These are phyloP conservation scores for Clarias laeviceps DNA, from an alignment of 2,797 vertebrate genomes.

Conservation along the genomic window DNA sequence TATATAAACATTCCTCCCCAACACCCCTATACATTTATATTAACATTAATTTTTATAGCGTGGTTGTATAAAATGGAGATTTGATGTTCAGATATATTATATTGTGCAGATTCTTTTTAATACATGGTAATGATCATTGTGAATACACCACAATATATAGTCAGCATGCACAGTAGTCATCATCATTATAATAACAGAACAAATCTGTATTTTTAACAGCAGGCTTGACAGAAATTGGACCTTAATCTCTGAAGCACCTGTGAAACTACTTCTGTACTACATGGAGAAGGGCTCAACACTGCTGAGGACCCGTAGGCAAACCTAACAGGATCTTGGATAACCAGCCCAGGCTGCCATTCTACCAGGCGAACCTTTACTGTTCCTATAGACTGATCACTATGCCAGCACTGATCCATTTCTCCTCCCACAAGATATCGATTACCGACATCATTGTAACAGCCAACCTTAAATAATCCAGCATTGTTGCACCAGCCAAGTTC, in stretches of 20 bases:
- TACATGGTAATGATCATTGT: not conserved
- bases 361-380: not conserved
- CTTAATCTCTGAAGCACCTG: not conserved
- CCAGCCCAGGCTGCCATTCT: not conserved
- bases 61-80: not conserved
- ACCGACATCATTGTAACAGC: conserved; percentile 5
- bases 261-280: not conserved
- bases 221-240: conserved; percentile 16
- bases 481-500: conserved; percentile 7
- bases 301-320: conserved; percentile 4
- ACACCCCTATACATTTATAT: not conserved
- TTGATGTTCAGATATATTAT: not conserved
- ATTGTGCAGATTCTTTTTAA: not conserved
- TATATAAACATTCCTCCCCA: not conserved
- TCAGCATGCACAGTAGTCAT: not conserved
- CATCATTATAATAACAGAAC: conserved; percentile 21
- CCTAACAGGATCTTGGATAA: not conserved
- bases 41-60: not conserved
- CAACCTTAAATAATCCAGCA: not conserved
- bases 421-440: not conserved
- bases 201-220: conserved; percentile 32
- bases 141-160: not conserved
- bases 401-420: not conserved
- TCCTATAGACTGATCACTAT: not conserved
- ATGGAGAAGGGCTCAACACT: conserved; percentile 1